phyloP scores from a whole-genome alignment of 2,888 invertebrate genomes.

The Oscheius sp. region DNA sequence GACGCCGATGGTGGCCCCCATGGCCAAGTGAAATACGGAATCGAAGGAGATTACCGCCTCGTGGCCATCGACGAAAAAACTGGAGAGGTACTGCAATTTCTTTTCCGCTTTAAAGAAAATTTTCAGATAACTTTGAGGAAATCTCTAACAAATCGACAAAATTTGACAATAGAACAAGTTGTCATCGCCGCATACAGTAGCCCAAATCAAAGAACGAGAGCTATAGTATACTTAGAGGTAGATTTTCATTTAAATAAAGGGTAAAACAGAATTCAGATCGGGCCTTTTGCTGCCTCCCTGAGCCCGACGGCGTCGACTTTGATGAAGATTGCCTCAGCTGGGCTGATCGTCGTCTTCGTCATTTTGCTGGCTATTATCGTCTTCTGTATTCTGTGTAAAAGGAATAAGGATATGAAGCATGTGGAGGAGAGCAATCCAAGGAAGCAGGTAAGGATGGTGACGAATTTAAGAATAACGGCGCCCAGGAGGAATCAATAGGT shows the following conservation, averaged over 20 bases:
- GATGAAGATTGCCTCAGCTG: conserved; percentile 83
- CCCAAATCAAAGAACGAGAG: conserved; percentile 45
- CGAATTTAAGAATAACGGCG: too few species aligned
- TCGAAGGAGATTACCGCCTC: conserved; percentile 39
- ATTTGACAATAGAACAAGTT: conserved; percentile 58
- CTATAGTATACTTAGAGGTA: conserved; percentile 62
- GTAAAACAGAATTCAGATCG: conserved; percentile 39
- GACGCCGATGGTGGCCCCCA: conserved; percentile 57
- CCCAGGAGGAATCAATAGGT: too few species aligned
- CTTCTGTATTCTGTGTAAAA: conserved; percentile 77
- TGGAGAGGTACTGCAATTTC: conserved; percentile 50
- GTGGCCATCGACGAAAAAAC: conserved; percentile 54
- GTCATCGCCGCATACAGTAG: conserved; percentile 61
- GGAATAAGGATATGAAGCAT: conserved; percentile 39
- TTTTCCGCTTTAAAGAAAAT: conserved; percentile 41
- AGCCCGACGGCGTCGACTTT: conserved; percentile 40
- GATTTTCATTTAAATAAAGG: background rate
- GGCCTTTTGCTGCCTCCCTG: conserved; percentile 77
- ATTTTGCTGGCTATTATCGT: conserved; percentile 77
- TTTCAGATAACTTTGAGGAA: conserved; percentile 48
- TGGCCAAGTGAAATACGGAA: conserved; percentile 46
- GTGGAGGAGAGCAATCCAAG: conserved; percentile 35
- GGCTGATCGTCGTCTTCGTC: conserved; percentile 80
- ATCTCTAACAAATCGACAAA: conserved; percentile 41
- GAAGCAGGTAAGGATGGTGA: conserved; percentile 39